Evolutionary conservation across 2,888 invertebrate species (phyloP), one percentile per base, ranked within the genome.

Genomic region (Quadriops clusia): DNA sequence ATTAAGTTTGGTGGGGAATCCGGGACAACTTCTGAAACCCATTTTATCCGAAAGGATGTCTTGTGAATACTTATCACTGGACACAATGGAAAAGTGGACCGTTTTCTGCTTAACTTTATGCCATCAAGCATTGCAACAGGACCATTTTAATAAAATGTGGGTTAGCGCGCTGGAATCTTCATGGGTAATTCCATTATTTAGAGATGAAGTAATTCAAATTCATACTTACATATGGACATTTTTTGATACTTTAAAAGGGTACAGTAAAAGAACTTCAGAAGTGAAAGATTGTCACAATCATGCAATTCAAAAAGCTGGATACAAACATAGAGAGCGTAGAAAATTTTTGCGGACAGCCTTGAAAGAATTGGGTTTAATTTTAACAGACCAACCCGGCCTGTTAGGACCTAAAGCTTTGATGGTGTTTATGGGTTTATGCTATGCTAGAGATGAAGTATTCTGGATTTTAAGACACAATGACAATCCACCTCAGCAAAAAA

Each of bases 311-410:
- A 86, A 87, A 55, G 86, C 93, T 54, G 84, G 89, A 0, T 75
- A 83, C 37, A 77, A 87, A 51, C 98, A 98, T 56, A 72, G 95
- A 39, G 98, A 99, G 53, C 70, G 97, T 30, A 72, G 98, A 44
- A 95, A 97, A 64, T 99, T 95, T 60, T 65, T 99, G 36, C 74
- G 98, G 33, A 89, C 91, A 3, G 90, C 95, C 2, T 64, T 99
- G 11, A 91, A 94, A 54, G 98, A 99, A 60, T 64, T 99, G 37
- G 87, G 89, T 2, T 68, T 94, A 3, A 86, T 99, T 47, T 74
- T 98, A 54, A 89, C 94, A 9, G 98, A 99, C 62, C 95, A 99
- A 57, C 98, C 98, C 3, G 95, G 98, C 1, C 65, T 99, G 12
- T 63, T 99, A 23, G 98, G 98, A 0, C 98, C 98, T 1, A 98